phyloP scores from a whole-genome alignment of 2,888 invertebrate species.

The Plagodis pulveraria region DNA sequence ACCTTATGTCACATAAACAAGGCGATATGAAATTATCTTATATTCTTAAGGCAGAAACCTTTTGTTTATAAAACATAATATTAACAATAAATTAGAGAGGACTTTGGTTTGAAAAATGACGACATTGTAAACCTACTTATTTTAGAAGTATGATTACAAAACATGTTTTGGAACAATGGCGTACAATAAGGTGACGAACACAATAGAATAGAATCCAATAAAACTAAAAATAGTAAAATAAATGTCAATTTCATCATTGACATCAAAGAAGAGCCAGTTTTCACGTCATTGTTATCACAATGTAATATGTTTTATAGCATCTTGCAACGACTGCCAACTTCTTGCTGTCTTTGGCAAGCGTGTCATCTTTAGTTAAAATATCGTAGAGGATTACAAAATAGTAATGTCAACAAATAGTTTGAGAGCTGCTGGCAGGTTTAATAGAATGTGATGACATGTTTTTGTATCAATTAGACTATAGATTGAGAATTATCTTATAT shows the following conservation, averaged over 20 bases:
- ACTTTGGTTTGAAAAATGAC: no score
- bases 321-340: not conserved
- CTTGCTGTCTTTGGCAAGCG: constrained; percentile 6
- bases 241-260: not conserved
- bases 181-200: not conserved
- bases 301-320: not conserved
- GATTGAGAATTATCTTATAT: no score
- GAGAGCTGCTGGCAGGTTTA: not conserved
- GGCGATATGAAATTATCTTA: no score
- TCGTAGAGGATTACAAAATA: constrained; percentile 28
- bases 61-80: no score
- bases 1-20: no score
- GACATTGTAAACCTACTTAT: no score
- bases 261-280: not conserved
- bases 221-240: not conserved
- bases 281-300: constrained; percentile 4
- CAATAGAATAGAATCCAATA: not conserved
- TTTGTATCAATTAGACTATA: not conserved
- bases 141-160: no score
- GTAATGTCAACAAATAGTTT: not conserved
- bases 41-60: no score
- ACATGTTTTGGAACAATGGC: no score
- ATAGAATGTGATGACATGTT: not conserved
- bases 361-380: constrained; percentile 22
- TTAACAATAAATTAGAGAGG: no score